These are phyloP conservation scores for Sakesphorus luctuosus DNA, from an alignment of 2,113 vertebrate species.

Conservation along the genomic window DNA sequence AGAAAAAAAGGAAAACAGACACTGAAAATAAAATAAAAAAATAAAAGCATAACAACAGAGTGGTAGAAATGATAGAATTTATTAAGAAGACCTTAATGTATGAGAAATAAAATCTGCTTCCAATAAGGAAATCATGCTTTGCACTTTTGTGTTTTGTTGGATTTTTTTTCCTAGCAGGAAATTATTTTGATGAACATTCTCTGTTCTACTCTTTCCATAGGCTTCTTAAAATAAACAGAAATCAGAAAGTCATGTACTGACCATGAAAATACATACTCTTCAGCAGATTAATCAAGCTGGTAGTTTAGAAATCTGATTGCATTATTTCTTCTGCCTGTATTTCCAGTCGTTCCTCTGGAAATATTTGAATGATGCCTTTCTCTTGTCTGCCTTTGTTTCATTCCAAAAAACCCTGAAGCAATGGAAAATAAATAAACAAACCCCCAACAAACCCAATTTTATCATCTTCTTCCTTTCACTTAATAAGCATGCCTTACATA, in stretches of 20 bases:
- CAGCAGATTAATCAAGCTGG: not conserved
- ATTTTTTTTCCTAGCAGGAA: not conserved
- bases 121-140: not conserved
- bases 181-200: not conserved
- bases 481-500: not conserved
- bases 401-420: accelerated
- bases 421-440: not conserved
- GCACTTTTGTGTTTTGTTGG: not conserved
- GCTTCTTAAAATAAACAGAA: not conserved
- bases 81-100: not conserved
- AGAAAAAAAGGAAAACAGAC: not conserved
- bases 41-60: not conserved
- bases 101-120: not conserved
- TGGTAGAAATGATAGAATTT: not conserved
- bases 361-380: not conserved
- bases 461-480: not conserved
- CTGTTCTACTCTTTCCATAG: not conserved
- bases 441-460: accelerated
- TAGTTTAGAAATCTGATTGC: not conserved
- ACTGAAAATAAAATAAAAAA: not conserved
- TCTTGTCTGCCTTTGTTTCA: not conserved
- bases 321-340: not conserved
- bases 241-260: not conserved
- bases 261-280: not conserved
- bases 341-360: not conserved